Conservation (phyloP, 2,113 vertebrate genomes). For the Ginglymostoma cirratum region DNA sequence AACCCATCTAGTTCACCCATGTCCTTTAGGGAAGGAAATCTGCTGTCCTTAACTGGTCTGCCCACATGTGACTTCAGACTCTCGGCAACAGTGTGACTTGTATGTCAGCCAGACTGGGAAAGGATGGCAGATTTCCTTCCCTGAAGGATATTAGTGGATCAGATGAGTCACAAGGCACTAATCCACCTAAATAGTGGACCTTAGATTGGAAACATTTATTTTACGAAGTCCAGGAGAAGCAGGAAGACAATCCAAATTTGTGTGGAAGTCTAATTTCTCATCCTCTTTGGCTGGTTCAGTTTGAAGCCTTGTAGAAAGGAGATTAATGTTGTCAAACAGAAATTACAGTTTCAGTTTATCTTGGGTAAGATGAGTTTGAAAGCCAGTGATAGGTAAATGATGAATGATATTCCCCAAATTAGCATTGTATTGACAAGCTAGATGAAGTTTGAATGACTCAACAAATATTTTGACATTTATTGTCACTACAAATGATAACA, state of each 20-base stretch:
- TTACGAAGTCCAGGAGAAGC: not conserved
- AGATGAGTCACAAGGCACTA: no score
- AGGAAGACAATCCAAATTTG: not conserved
- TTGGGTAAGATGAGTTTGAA: not conserved
- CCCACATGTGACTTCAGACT: no score
- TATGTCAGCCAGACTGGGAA: no score
- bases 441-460: not conserved
- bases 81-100: no score
- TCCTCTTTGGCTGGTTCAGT: not conserved
- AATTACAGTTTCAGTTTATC: not conserved
- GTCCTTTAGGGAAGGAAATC: no score
- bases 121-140: no score
- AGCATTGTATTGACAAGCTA: not conserved
- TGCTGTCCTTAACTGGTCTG: no score
- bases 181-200: no score
- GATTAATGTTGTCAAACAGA: not conserved
- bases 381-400: not conserved
- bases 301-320: not conserved
- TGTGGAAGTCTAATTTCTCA: not conserved
- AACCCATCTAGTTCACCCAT: no score
- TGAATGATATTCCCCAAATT: not conserved
- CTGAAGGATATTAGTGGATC: no score
- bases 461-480: not conserved
- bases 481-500: not conserved
- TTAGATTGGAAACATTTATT: no score